These are phyloP conservation scores for Tridacna gigas DNA, from an alignment of 2,888 invertebrate genomes.

Conservation along the genomic window DNA sequence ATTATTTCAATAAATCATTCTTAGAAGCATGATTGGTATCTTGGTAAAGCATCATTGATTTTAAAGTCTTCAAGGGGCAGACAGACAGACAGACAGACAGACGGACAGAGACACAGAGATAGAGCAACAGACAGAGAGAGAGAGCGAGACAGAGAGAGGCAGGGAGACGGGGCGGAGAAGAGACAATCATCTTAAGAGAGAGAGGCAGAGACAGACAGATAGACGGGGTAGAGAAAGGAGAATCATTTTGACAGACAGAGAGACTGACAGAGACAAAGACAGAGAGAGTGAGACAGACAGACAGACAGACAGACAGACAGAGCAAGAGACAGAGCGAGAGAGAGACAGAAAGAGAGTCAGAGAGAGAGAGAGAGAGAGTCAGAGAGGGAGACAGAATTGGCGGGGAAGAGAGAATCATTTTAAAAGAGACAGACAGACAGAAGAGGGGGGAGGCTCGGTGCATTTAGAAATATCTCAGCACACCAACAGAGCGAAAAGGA, in stretches of 20 bases:
- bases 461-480: too few relatives aligned
- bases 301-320: not conserved
- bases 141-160: not conserved
- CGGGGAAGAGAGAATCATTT: too few relatives aligned
- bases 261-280: not conserved
- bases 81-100: not conserved
- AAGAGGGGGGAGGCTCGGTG: too few relatives aligned
- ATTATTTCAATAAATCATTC: too few relatives aligned
- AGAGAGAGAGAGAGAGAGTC: not conserved
- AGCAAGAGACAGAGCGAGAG: not conserved
- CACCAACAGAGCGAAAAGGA: too few relatives aligned
- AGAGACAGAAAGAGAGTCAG: not conserved
- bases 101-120: not conserved
- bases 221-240: not conserved
- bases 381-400: too few relatives aligned
- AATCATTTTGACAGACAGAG: not conserved
- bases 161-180: not conserved
- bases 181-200: not conserved
- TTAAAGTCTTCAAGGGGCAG: too few relatives aligned
- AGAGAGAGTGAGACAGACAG: not conserved
- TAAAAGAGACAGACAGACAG: too few relatives aligned
- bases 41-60: not conserved
- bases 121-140: not conserved
- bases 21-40: too few relatives aligned
- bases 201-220: not conserved